Evolutionary conservation across 2,888 invertebrate species (phyloP).

Genomic region (Agriopis leucophaearia): DNA sequence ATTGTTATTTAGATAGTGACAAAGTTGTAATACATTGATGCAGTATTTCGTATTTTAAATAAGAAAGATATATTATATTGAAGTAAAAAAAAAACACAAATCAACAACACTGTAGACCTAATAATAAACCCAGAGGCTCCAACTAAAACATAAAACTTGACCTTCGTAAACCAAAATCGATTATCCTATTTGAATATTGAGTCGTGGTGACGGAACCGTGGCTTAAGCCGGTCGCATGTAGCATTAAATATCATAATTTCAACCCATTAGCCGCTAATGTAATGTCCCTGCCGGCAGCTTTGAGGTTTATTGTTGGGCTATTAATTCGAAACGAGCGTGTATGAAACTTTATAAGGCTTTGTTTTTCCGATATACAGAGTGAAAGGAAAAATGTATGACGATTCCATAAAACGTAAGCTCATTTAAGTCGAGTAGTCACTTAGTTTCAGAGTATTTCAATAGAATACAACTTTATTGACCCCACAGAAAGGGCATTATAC

Average conservation of each 20-base stretch:
- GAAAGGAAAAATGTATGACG: background rate
- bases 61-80: background rate
- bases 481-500: too few relatives aligned
- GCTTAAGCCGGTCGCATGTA: conserved; percentile 72
- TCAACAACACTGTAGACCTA: background rate
- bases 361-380: conserved; percentile 26
- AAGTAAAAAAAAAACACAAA: background rate
- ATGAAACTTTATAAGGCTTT: conserved; percentile 53
- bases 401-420: background rate
- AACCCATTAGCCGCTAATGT: conserved; percentile 81
- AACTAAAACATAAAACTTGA: conserved; percentile 14
- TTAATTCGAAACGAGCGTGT: conserved; percentile 73
- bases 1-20: too few relatives aligned
- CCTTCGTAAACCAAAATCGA: conserved; percentile 20
- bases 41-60: background rate
- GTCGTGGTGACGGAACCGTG: conserved; percentile 55
- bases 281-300: conserved; percentile 79
- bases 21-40: background rate
- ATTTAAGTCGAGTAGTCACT: too few relatives aligned
- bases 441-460: too few relatives aligned
- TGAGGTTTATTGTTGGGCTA: conserved; percentile 73
- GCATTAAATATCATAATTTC: conserved; percentile 85
- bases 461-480: too few relatives aligned
- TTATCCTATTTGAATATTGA: conserved; percentile 25
- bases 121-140: background rate